Evolutionary conservation across 1,140 invertebrate genomes (phyloP), one percentile per base, ranked within the genome.

Genomic region (Dinothrombium tinctorium): DNA sequence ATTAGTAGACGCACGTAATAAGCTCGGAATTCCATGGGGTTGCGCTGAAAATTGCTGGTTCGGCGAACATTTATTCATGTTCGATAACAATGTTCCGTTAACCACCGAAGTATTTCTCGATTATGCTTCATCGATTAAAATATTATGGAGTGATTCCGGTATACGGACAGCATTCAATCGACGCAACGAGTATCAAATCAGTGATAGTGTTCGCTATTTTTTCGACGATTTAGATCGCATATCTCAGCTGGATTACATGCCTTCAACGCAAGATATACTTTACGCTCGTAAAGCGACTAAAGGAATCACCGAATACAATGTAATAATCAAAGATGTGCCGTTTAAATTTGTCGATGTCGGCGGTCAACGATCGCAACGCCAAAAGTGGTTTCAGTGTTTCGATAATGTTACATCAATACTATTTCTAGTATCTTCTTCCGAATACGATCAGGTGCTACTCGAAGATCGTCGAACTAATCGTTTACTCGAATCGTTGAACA

Each of bases 311-410:
- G 87, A 96, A 62, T 90, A 89, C 62, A 72, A 74, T 17, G 84
- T 95, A 56, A 69, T 73, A 48, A 89, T 92, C 46, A 80, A 89
- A 59, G 80, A 81, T 54, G 80, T 94, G 50, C 87, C 89, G 49
- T 95, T 96, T 64, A 70, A 80, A 51, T 95, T 94, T 62, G 81
- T 92, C 28, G 87, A 94, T 64, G 86, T 95, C 29, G 87, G 90
- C 29, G 90, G 90, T n/a, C 90, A 96, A 61, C 63, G 89, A 57
- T 92, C 87, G 44, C 89, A 96, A 58, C 67, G 89, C 51, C 82
- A 87, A 62, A 96, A 95, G 60, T 96, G 90, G 90, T 81, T 83
- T 51, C 82, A 84, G 62, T 95, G 89, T 62, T 95, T 95, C 61
- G 81, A 87, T 52, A 79, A 74, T 31, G 86, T 96, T 25, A 94